Percentiles rank a stretch among this genome's conserved stretches.
Evolutionary conservation across 1,140 invertebrate genomes (phyloP).

Genomic region (Drosophila seguyi): DNA sequence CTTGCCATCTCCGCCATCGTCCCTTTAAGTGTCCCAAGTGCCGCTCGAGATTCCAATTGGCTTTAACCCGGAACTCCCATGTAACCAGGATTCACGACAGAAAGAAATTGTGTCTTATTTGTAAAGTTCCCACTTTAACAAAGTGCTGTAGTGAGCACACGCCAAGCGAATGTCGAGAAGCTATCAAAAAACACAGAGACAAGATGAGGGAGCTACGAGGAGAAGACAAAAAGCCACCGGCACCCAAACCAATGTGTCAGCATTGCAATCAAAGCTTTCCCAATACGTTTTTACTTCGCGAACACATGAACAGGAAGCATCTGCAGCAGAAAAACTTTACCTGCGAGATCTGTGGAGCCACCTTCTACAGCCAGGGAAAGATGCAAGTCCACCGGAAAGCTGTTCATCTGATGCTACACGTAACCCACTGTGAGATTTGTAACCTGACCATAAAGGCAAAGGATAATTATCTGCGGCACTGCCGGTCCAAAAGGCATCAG

Average conservation of each 20-base stretch:
- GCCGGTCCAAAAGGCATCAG: conserved; percentile 22
- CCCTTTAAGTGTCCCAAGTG: conserved; percentile 30
- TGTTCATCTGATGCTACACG: conserved; percentile 19
- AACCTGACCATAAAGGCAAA: conserved; percentile 29
- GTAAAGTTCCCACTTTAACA: not conserved
- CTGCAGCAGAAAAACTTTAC: conserved; percentile 28
- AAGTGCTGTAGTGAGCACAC: conserved; percentile 33
- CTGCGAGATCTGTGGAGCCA: conserved; percentile 40
- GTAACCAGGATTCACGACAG: conserved; percentile 11
- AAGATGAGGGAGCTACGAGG: not conserved
- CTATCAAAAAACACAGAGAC: conserved; percentile 12
- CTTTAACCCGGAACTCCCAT: conserved; percentile 1
- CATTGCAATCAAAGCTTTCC: conserved; percentile 10
- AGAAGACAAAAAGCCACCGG: not conserved
- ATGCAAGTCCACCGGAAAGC: conserved; percentile 19
- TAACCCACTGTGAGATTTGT: conserved; percentile 30
- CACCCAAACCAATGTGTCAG: conserved; percentile 4
- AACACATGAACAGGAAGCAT: conserved; percentile 32
- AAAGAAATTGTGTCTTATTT: conserved; percentile 29
- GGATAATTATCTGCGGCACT: conserved; percentile 40
- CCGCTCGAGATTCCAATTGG: conserved; percentile 19
- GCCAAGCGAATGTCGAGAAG: conserved; percentile 13
- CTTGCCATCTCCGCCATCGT: conserved; percentile 1
- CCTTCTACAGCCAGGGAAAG: conserved; percentile 23
- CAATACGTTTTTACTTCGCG: not conserved